phyloP scores from a whole-genome alignment of 2,797 vertebrate species.

The Glyptemys insculpta region DNA sequence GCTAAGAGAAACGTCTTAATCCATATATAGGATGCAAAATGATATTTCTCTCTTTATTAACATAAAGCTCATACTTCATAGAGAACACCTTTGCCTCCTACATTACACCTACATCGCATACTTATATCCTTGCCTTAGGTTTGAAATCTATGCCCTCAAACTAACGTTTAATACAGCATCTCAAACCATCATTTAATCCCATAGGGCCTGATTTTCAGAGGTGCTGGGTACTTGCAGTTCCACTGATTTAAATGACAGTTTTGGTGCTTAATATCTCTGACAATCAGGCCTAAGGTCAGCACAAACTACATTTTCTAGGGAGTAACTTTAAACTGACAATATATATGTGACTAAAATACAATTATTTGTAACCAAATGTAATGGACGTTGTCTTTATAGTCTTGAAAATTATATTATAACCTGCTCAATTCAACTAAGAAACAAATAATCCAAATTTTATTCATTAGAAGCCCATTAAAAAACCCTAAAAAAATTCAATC shows the following conservation, averaged over 20 bases:
- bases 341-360: neutral
- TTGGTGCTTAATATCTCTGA: neutral
- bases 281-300: neutral
- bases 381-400: neutral
- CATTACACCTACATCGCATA: no score
- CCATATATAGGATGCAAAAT: neutral
- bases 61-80: neutral
- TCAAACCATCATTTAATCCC: neutral
- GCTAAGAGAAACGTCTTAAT: neutral
- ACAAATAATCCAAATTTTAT: constrained; percentile 1
- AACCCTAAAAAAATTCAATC: neutral
- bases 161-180: neutral
- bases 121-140: neutral
- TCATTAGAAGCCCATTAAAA: constrained; percentile 1
- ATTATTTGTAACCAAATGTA: neutral
- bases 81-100: neutral
- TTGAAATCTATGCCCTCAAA: neutral
- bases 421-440: neutral
- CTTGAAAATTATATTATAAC: neutral
- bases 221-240: neutral
- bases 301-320: neutral
- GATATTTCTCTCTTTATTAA: neutral
- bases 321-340: neutral
- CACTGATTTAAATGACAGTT: neutral
- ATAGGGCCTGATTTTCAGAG: neutral